Conservation (phyloP, 2,888 invertebrate genomes). For the Ormyrus rosae region DNA sequence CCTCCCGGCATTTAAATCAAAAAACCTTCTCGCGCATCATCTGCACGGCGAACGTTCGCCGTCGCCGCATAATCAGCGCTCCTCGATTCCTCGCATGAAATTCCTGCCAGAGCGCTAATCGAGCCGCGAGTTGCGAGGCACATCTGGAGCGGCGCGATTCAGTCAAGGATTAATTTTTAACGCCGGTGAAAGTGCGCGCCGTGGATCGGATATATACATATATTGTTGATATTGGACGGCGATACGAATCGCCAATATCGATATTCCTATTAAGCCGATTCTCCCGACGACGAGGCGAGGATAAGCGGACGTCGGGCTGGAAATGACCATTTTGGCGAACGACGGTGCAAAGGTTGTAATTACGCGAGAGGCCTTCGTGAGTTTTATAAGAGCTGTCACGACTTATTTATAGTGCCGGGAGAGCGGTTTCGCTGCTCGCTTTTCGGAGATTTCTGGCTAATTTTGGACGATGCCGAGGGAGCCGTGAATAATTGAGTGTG, state of each 20-base stretch:
- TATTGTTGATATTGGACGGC: background rate
- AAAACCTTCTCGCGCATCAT: background rate
- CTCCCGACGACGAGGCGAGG: too few species aligned
- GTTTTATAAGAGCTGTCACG: too few species aligned
- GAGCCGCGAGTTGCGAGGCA: background rate
- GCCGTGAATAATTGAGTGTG: too few species aligned
- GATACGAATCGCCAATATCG: background rate
- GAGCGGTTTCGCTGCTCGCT: too few species aligned
- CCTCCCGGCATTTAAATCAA: background rate
- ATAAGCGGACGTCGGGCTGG: background rate
- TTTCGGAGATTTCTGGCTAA: too few species aligned
- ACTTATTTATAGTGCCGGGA: too few species aligned
- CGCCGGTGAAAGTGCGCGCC: slow-evolving; percentile 21
- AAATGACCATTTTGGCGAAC: slow-evolving; percentile 28
- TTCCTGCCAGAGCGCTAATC: background rate
- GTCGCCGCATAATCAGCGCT: too few species aligned
- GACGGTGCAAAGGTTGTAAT: background rate
- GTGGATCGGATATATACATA: background rate
- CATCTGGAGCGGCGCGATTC: background rate
- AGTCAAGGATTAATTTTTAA: slow-evolving; percentile 39
- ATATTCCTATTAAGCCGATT: background rate
- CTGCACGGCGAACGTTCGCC: background rate
- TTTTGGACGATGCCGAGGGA: too few species aligned
- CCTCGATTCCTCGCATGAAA: background rate
- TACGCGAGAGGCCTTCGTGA: too few species aligned